Conservation (phyloP, 2,888 invertebrate species). For the Drosophila algonquin region DNA sequence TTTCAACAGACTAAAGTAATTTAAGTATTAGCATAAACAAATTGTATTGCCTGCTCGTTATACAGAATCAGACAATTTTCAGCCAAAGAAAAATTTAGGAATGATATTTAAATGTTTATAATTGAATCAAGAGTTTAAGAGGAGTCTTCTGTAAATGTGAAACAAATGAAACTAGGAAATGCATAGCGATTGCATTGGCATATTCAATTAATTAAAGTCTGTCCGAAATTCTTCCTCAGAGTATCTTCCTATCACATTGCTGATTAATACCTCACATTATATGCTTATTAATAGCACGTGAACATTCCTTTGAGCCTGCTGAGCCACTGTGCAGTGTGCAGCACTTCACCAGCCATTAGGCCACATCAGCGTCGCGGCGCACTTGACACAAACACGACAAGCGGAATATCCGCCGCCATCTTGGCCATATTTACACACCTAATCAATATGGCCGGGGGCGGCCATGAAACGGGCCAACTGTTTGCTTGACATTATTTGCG, state of each 20-base stretch:
- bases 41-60: background rate
- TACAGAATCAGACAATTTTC: too few relatives aligned
- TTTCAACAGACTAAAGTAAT: background rate
- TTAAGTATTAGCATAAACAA: background rate
- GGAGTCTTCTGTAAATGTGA: background rate
- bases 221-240: background rate
- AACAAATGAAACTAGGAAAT: background rate
- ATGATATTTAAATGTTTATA: too few relatives aligned
- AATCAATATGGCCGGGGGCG: constrained; percentile 61
- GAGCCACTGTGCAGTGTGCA: constrained; percentile 9
- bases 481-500: constrained; percentile 30
- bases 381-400: constrained; percentile 47
- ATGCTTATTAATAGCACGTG: constrained; percentile 5
- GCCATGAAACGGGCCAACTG: constrained; percentile 27
- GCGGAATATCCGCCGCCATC: constrained; percentile 50
- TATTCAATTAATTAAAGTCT: background rate
- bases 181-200: background rate
- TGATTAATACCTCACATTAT: background rate
- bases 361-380: constrained; percentile 25
- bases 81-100: too few relatives aligned
- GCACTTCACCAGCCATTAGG: constrained; percentile 54
- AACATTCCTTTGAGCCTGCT: background rate
- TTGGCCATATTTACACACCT: constrained; percentile 59
- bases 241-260: background rate
- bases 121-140: too few relatives aligned